Evolutionary conservation across 2,797 vertebrate species (phyloP), one percentile per base, ranked within the genome.

Genomic region (Australoheros facetus): DNA sequence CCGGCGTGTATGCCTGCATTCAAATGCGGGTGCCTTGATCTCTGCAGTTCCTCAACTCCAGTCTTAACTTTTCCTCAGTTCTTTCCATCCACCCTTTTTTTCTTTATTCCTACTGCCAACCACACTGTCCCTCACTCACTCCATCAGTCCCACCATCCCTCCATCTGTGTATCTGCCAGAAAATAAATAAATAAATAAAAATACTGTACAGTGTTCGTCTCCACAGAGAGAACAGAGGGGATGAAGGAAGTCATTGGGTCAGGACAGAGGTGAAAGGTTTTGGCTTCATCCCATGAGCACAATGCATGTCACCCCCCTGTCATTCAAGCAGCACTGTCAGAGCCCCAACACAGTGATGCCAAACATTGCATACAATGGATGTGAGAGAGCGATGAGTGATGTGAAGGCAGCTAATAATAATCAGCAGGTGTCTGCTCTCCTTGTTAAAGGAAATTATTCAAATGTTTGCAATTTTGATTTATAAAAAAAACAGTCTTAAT

Each of bases 251-350:
- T 87, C 83, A 85, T 54, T 78, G 83, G 90, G 84, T 91, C 86
- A 81, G 66, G 77, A 59, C 58, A 81, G 82, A 79, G 86, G 88
- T 86, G 79, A 91, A 87, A 92, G 91, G 88, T 89, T 83, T 79
- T 64, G 80, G 79, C 69, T 84, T 84, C 69, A 66, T 90, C 93
- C 89, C 90, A 60, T 72, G 91, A 92, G 93, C 78, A 64, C 21
- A 9, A 53, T n/a, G 39, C 73, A 82, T 91, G 93, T 92, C 92
- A 90, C 79, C 76, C 79, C 64, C 56, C 86, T 79, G 85, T 92
- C 93, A 88, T 66, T 92, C 90, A 86, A 64, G 34, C 58, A 59
- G 57, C 64, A 39, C 79, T 88, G 87, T 83, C 91, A 89, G 55
- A 78, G 73, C 56, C 51, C 73, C 54, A 17, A 77, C 45, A 79